Evolutionary conservation across 1,140 invertebrate genomes (phyloP).

Genomic region (Samia ricini): DNA sequence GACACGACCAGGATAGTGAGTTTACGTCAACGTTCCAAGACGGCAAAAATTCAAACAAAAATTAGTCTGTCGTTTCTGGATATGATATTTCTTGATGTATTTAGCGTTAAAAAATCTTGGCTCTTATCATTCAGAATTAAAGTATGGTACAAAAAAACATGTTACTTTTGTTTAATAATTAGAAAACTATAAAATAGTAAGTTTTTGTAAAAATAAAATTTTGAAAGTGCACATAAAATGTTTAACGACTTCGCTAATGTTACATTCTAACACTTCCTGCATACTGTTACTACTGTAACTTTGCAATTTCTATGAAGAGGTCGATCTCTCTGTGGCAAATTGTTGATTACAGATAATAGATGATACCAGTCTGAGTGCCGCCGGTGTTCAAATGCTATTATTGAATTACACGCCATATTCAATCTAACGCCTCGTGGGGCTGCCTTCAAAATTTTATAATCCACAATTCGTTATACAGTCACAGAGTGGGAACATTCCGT

Average conservation of each 20-base stretch:
- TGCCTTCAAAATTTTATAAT: constrained; percentile 47
- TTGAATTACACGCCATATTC: constrained; percentile 65
- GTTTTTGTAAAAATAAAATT: constrained; percentile 13
- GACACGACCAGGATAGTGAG: neutral
- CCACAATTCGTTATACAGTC: constrained; percentile 41
- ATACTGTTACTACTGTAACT: constrained; percentile 25
- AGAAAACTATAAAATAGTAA: neutral
- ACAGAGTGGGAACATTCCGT: constrained; percentile 32
- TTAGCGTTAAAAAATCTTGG: too few relatives aligned
- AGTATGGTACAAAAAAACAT: too few relatives aligned
- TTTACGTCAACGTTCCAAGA: neutral
- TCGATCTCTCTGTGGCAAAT: constrained; percentile 59
- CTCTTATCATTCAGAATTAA: too few relatives aligned
- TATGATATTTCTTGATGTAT: too few relatives aligned
- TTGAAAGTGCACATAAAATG: constrained; percentile 29
- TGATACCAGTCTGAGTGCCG: constrained; percentile 55
- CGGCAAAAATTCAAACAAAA: neutral
- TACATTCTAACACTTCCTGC: constrained; percentile 34
- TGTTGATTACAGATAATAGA: constrained; percentile 62
- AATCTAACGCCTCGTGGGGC: constrained; percentile 52
- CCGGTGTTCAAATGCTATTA: constrained; percentile 68
- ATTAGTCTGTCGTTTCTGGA: neutral
- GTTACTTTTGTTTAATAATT: neutral
- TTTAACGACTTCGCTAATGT: constrained; percentile 25
- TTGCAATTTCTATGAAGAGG: constrained; percentile 44